Base-by-base conservation (phyloP, 1,140 invertebrate species). In the Zaprionus vittiger region DNA sequence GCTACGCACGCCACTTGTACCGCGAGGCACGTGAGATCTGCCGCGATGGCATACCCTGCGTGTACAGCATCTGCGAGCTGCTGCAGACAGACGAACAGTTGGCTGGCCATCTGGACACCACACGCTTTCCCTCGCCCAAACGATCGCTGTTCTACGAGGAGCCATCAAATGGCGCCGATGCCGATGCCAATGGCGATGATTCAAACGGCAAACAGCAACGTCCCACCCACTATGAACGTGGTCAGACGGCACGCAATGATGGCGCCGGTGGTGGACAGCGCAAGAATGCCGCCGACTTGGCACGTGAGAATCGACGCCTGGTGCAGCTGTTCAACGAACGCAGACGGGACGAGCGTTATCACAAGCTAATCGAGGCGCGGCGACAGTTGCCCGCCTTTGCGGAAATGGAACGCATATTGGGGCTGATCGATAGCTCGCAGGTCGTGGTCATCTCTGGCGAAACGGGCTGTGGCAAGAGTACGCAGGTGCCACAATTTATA, bases 401-500 rank as follows among this genome's bases (percentile, higher is more conserved):
- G 6, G 95, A 95, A 90, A 95, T 93, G 91, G 86, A 94, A 34
- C 94, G 95, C 59, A 96, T 97, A 82, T 83, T 97, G 72, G 93
- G 95, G 69, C 86, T 95, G 15, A 93, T 97, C 20, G 89, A 95
- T 20, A 93, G 94, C 63, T 95, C 95, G 73, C 95, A 95, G 85
- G 95, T 97, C 6, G 93, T 97, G 49, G 94, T 98, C 11, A 96
- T 98, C 65, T 96, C 96, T 80, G 97, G 97, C 9, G 96, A 97
- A 80, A 98, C 97, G 2, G 97, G 97, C 15, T 98, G 97, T 89
- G 97, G 97, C 17, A 98, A 98, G 94, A 97, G 96, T 79, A 98
- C 97, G 1, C 96, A 98, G 94, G 95, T 99, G 22, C 97, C 98
- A 2, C 98, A 99, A 93, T 99, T 96, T 89, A 96, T 99, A 76